Percentiles rank a stretch among this genome's conserved stretches.
These are phyloP conservation scores for Tanytarsus gracilentus DNA, from an alignment of 2,888 invertebrate genomes.

Conservation along the genomic window DNA sequence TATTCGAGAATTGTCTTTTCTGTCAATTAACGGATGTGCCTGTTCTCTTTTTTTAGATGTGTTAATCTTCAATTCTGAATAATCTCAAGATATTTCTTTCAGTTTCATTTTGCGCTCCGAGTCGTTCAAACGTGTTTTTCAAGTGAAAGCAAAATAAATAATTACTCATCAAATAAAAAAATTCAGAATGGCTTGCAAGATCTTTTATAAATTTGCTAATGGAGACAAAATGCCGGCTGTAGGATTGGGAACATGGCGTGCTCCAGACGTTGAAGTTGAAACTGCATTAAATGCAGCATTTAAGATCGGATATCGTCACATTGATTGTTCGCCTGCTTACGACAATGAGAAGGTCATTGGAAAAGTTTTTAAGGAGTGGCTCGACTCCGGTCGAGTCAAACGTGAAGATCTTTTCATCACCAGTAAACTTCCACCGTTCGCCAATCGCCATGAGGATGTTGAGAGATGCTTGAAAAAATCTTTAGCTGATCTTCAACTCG, in stretches of 20 bases:
- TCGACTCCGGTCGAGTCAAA: constrained; percentile 55
- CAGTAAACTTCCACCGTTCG: constrained; percentile 68
- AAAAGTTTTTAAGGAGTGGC: constrained; percentile 59
- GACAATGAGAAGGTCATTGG: constrained; percentile 69
- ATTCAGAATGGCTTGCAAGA: constrained; percentile 36
- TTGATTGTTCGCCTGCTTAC: constrained; percentile 72
- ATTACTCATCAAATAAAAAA: too few relatives aligned
- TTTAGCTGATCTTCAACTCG: constrained; percentile 58
- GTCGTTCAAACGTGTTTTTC: background rate
- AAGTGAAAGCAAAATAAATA: background rate
- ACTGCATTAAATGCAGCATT: constrained; percentile 59
- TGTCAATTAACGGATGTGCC: background rate
- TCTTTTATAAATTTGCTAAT: constrained; percentile 43
- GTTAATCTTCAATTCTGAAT: background rate
- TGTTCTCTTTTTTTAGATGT: background rate
- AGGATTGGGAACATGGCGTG: constrained; percentile 74
- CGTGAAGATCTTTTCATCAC: constrained; percentile 74
- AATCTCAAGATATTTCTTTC: background rate
- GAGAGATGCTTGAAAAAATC: constrained; percentile 58
- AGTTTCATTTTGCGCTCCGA: background rate
- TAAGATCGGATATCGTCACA: constrained; percentile 70
- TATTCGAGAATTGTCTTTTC: background rate
- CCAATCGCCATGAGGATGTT: constrained; percentile 55
- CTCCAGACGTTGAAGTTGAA: constrained; percentile 57
- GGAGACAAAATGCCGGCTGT: constrained; percentile 60